These are phyloP conservation scores for Micropoecilia bifurca DNA, from an alignment of 2,797 vertebrate genomes.

Conservation along the genomic window DNA sequence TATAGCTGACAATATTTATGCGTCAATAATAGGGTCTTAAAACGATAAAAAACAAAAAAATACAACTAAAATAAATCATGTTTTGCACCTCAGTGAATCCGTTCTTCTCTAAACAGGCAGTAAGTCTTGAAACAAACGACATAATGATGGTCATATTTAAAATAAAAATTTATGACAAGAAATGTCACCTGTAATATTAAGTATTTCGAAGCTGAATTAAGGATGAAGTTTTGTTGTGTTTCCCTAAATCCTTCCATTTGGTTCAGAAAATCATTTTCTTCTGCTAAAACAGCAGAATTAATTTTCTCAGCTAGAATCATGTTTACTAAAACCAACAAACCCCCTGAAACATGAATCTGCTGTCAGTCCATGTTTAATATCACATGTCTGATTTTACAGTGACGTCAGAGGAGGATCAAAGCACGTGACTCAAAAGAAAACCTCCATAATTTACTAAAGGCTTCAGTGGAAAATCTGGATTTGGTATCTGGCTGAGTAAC, in stretches of 20 bases:
- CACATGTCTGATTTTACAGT: neutral
- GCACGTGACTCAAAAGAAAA: neutral
- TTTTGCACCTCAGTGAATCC: too few relatives aligned
- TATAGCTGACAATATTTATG: too few relatives aligned
- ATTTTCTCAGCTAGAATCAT: neutral
- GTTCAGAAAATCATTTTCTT: neutral
- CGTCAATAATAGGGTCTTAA: too few relatives aligned
- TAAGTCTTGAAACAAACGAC: neutral
- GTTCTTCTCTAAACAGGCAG: too few relatives aligned
- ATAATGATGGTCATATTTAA: neutral
- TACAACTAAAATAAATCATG: too few relatives aligned
- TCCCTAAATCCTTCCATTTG: too few relatives aligned
- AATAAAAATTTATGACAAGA: neutral
- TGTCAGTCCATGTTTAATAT: neutral
- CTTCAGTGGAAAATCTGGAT: neutral
- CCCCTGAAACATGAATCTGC: neutral
- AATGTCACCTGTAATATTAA: neutral
- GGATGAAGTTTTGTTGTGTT: neutral
- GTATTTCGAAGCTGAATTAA: neutral
- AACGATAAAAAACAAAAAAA: too few relatives aligned
- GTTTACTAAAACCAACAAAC: neutral
- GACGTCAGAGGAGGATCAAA: neutral
- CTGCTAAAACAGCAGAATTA: neutral
- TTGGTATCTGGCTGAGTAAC: neutral
- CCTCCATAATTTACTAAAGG: neutral